Percentiles rank a stretch among this genome's conserved stretches.
phyloP scores from a whole-genome alignment of 2,113 vertebrate genomes.

The Okapia johnstoni region DNA sequence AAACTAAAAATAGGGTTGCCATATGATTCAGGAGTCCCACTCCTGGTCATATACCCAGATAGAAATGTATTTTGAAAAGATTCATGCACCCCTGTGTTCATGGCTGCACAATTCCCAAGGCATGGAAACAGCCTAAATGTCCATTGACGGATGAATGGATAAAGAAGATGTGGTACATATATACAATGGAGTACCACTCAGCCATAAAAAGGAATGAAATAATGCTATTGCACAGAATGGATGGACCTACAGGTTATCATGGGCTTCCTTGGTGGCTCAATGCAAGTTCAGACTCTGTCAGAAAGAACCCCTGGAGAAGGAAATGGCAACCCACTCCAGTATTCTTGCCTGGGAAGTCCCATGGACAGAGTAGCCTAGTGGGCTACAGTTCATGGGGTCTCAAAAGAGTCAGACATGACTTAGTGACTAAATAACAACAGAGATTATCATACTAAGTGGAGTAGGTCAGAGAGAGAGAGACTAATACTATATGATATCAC shows the following conservation, averaged over 20 bases:
- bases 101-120: background rate
- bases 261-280: background rate
- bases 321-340: background rate
- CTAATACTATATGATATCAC: background rate
- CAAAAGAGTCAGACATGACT: background rate
- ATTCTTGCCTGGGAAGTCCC: background rate
- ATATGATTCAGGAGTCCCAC: background rate
- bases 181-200: background rate
- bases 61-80: background rate
- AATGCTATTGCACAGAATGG: background rate
- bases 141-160: background rate
- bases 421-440: background rate
- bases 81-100: background rate
- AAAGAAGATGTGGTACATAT: background rate
- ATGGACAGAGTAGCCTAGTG: background rate
- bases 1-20: background rate
- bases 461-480: background rate
- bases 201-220: background rate
- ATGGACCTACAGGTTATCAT: background rate
- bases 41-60: background rate
- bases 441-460: background rate
- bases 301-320: background rate
- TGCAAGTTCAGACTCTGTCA: background rate
- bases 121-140: background rate
- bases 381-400: background rate